A percentile compares a stretch with the other conserved stretches of the same genome.
These are phyloP conservation scores for Bos javanicus DNA, from an alignment of 2,113 vertebrate genomes.

Conservation along the genomic window DNA sequence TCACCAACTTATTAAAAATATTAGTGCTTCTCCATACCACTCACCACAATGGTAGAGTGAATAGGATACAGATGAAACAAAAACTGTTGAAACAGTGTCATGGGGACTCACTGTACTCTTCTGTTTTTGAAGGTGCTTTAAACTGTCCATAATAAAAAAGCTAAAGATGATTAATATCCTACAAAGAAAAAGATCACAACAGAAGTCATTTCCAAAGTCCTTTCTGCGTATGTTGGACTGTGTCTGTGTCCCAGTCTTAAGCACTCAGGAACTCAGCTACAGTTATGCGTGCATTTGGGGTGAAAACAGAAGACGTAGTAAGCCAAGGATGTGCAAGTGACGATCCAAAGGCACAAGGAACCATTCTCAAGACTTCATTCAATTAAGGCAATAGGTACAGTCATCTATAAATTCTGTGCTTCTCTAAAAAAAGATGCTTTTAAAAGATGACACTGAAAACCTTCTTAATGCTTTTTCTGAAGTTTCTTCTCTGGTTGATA, in stretches of 20 bases:
- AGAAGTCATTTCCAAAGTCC: neutral
- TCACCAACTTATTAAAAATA: neutral
- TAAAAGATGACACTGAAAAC: conserved; percentile 2
- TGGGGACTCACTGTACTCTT: neutral
- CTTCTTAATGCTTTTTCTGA: conserved; percentile 21
- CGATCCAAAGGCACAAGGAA: neutral
- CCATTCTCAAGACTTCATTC: neutral
- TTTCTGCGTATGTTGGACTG: neutral
- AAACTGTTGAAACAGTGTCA: neutral
- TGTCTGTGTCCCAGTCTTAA: neutral
- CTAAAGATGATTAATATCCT: neutral
- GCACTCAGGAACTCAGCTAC: neutral
- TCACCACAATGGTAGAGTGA: neutral
- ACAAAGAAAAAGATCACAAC: neutral
- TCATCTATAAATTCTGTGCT: neutral
- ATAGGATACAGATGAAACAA: neutral
- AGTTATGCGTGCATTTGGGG: neutral
- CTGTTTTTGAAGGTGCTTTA: neutral
- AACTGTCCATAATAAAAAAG: neutral
- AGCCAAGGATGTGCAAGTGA: neutral
- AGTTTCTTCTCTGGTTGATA: neutral
- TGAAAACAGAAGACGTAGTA: neutral
- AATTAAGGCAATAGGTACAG: neutral
- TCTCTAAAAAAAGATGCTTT: conserved; percentile 21
- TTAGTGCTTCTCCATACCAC: neutral